Conservation (phyloP, 2,113 vertebrate species). For the Heterocephalus glaber region DNA sequence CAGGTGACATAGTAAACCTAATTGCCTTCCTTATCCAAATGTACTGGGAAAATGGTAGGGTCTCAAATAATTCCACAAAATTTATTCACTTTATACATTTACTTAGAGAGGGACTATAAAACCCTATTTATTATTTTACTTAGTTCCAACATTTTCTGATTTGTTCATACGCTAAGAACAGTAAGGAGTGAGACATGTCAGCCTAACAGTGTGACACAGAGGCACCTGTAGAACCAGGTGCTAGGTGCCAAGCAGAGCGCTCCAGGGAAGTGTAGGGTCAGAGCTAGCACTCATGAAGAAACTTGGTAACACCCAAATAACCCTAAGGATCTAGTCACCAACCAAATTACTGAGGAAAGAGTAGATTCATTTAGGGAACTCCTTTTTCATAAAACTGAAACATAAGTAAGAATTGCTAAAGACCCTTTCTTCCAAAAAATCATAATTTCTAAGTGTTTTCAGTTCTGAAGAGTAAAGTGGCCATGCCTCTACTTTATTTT, state of each 20-base stretch:
- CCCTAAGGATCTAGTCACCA: neutral
- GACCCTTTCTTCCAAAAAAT: neutral
- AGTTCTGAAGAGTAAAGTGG: neutral
- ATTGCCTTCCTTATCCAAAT: neutral
- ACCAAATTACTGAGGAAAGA: neutral
- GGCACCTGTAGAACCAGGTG: neutral
- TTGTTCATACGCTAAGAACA: neutral
- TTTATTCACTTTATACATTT: neutral
- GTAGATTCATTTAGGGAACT: neutral
- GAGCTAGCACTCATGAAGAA: neutral
- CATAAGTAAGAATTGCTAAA: neutral
- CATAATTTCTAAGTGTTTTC: neutral
- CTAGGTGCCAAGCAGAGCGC: neutral
- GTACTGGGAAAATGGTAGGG: neutral
- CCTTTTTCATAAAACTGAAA: neutral
- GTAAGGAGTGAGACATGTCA: neutral
- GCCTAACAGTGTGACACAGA: neutral
- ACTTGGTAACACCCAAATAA: neutral
- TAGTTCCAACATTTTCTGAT: constrained; percentile 4
- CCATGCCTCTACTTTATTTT: neutral
- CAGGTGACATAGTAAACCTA: neutral
- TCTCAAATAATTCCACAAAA: constrained; percentile 19
- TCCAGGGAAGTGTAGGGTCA: neutral
- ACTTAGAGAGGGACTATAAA: constrained; percentile 1
- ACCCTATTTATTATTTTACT: neutral